Evolutionary conservation across 2,113 vertebrate species (phyloP).

Genomic region (Rhizomys pruinosus): DNA sequence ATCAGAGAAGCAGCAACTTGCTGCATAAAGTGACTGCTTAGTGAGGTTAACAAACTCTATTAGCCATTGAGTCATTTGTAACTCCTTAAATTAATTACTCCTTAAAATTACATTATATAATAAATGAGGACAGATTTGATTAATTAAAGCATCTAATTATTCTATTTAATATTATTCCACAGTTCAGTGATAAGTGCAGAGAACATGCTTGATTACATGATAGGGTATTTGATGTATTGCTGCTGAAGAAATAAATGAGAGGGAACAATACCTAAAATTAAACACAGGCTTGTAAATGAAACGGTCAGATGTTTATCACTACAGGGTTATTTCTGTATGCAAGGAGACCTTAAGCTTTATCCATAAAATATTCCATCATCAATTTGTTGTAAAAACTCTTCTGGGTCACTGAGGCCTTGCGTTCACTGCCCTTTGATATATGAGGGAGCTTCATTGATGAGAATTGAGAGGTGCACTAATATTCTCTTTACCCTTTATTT

Average conservation of each 20-base stretch:
- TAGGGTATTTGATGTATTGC: conserved; percentile 83
- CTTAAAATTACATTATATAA: conserved; percentile 90
- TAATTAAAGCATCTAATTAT: conserved; percentile 92
- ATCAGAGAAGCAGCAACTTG: conserved; percentile 78
- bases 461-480: too few species aligned
- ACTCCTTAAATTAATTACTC: conserved; percentile 88
- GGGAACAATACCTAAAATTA: conserved; percentile 80
- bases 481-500: too few species aligned
- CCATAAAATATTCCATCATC: conserved; percentile 67
- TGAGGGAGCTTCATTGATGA: too few species aligned
- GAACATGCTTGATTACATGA: conserved; percentile 86
- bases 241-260: conserved; percentile 85
- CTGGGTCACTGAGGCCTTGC: too few species aligned
- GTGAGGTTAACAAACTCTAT: conserved; percentile 89
- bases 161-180: conserved; percentile 91
- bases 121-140: conserved; percentile 90
- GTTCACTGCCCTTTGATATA: too few species aligned
- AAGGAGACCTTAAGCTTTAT: conserved; percentile 47
- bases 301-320: conserved; percentile 80
- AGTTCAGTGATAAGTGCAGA: conserved; percentile 90
- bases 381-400: conserved; percentile 38
- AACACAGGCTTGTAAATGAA: conserved; percentile 79
- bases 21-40: conserved; percentile 80
- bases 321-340: conserved; percentile 28
- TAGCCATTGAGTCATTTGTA: conserved; percentile 88